Percentiles rank a stretch among this genome's conserved stretches.
phyloP scores from a whole-genome alignment of 1,140 invertebrate species.

The Medauroidea extradentata region DNA sequence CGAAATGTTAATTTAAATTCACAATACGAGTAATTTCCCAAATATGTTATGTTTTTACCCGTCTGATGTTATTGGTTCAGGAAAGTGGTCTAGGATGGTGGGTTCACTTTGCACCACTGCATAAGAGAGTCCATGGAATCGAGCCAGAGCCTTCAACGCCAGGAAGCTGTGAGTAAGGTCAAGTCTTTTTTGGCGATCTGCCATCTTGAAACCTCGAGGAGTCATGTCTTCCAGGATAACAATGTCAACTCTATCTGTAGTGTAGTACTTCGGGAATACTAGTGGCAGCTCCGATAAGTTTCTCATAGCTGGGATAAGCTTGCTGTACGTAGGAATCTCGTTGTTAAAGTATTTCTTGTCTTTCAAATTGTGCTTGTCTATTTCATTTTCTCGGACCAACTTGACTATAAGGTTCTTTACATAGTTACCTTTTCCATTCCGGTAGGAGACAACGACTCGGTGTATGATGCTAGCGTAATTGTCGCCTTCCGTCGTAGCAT shows the following conservation, averaged over 20 bases:
- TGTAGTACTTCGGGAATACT: no score
- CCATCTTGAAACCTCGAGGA: constrained; percentile 17
- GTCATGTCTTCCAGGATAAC: constrained; percentile 14
- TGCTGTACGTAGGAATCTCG: background rate
- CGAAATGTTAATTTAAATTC: no score
- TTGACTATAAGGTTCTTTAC: constrained; percentile 23
- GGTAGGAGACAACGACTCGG: constrained; percentile 32
- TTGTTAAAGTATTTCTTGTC: background rate
- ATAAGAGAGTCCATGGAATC: constrained; percentile 19
- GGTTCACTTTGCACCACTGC: constrained; percentile 1
- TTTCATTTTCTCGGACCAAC: background rate
- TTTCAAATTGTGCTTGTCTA: background rate
- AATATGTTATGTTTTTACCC: no score
- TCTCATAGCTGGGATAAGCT: background rate
- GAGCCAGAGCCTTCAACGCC: constrained; percentile 10
- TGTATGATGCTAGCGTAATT: constrained; percentile 48
- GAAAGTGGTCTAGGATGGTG: background rate
- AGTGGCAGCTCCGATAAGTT: no score
- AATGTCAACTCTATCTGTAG: background rate
- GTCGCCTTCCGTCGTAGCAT: constrained; percentile 44
- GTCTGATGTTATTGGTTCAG: no score
- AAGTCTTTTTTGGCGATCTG: constrained; percentile 12
- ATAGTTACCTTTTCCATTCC: constrained; percentile 22
- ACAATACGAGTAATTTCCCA: no score
- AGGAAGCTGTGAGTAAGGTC: constrained; percentile 17